Evolutionary conservation across 2,888 invertebrate genomes (phyloP), one percentile per base, ranked within the genome.

Genomic region (Argynnis bischoffii): DNA sequence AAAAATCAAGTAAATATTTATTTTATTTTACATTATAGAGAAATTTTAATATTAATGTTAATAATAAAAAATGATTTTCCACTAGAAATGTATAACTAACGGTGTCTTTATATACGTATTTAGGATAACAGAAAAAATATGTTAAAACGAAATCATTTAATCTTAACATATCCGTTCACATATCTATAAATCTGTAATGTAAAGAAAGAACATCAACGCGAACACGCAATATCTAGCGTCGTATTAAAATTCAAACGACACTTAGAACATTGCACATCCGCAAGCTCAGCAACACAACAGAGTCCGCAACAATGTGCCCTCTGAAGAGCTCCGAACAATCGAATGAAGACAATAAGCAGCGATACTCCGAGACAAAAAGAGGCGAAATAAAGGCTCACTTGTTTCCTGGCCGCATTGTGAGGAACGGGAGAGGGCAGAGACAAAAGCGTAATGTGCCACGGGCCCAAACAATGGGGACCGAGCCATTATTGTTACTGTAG

Each of bases 361-460:
- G 93, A 93, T 93, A 93, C 93, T 93, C 92, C 89, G 92, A 93
- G 93, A 93, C 93, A 93, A 93, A 93, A 93, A 93, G 93, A 92
- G 90, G 91, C 92, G 92, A 92, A 93, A 93, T 93, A 93, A 93
- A 93, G 93, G 93, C 92, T 93, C 93, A 92, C 92, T 93, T 93
- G 93, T 93, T 93, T 92, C 92, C 92, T 92, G 91, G 92, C 92
- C 92, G 92, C 92, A 92, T 92, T 92, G 92, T 92, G 90, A 92
- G 90, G 90, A 89, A 88, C 90, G 89, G 88, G 90, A 90, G 92
- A 92, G 92, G 92, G 92, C 92, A 92, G 90, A 92, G 92, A 92
- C 92, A 92, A 92, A 92, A 88, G 92, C 92, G 89, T 92, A 92
- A 92, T 92, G 92, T 92, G 92, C 92, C 92, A 90, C 92, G 91